A percentile compares a stretch with the other conserved stretches of the same genome.
Evolutionary conservation across 2,113 vertebrate species (phyloP).

Genomic region (Miniopterus natalensis): DNA sequence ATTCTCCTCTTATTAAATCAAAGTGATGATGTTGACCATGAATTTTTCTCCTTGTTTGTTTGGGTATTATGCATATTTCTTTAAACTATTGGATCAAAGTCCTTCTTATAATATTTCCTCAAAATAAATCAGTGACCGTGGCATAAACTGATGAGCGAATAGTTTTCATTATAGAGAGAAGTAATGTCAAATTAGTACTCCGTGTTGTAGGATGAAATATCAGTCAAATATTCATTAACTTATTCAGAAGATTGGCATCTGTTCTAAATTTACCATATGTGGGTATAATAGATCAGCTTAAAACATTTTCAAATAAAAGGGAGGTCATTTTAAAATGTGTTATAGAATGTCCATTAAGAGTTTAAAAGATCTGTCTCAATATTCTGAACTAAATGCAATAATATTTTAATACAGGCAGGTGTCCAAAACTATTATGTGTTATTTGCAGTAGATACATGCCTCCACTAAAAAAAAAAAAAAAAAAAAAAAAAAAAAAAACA

Average conservation of each 20-base stretch:
- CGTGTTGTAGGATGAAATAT: constrained; percentile 24
- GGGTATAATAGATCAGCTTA: constrained; percentile 42
- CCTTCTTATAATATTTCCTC: constrained; percentile 34
- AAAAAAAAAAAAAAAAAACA: not conserved
- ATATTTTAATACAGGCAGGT: constrained; percentile 12
- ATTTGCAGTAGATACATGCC: not conserved
- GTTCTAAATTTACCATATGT: constrained; percentile 43
- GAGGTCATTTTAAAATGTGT: constrained; percentile 45
- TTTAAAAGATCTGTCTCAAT: not conserved
- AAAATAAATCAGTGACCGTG: constrained; percentile 19
- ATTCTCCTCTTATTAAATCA: constrained; percentile 37
- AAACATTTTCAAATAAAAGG: constrained; percentile 54
- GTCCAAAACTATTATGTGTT: constrained; percentile 4
- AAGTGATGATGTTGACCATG: not conserved
- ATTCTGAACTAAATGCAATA: not conserved
- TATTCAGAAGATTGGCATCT: constrained; percentile 47
- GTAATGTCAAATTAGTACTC: constrained; percentile 55
- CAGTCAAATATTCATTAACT: constrained; percentile 46
- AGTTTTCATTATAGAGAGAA: constrained; percentile 57
- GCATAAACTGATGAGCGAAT: constrained; percentile 13
- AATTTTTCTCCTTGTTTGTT: constrained; percentile 31
- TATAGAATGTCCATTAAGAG: not conserved
- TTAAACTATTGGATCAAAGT: constrained; percentile 27
- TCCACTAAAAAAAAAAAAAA: not conserved
- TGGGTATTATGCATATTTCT: not conserved